Base-by-base conservation (phyloP, 2,888 invertebrate species). In the Chloromyia formosa region DNA sequence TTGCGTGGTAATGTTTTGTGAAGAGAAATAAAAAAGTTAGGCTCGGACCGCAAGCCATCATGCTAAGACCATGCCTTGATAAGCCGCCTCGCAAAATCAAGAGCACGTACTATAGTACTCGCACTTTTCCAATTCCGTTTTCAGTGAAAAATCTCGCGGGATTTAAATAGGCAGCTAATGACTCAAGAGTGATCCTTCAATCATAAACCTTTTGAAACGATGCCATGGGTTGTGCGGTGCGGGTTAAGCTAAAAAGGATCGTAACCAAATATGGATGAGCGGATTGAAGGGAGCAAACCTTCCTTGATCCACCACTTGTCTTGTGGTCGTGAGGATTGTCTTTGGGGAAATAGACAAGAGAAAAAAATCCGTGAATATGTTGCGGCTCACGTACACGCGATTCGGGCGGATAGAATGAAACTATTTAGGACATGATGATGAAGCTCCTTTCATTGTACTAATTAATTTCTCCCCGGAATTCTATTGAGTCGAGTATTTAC, bases 361-460 rank as follows among this genome's bases (percentile, higher is more conserved):
- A 35, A 35, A 35, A 35, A 35, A 35, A 35, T 4, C 27, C 7
- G 27, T 7, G 27, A 35, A 35, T 35, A 35, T 35, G 27, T 35
- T 56, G 16, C 9, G 56, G 20, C 16, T 18, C 56, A 18, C 7
- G 7, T 16, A 56, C 56, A 18, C 56, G 56, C 16, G 56, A 16
- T n/a, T 10, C 56, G 60, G 9, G n/a, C 14, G 60, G 27, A 60
- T 60, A 60, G 23, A 20, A 18, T 23, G 23, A 23, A 66, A 45
- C 66, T 66, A 66, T 66, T 66, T 66, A 66, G 49, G 66, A 66
- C 49, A 66, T 14, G 66, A 66, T 66, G 66, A 66, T 66, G 66
- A 49, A 49, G 49, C 49, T 22, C 18, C 49, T 66, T 49, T 66
- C 27, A 49, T 66, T 66, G 66, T 20, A 20, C 66, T 66, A 66